Evolutionary conservation across 1,140 invertebrate species (phyloP).

Genomic region (Zaprionus camerounensis): DNA sequence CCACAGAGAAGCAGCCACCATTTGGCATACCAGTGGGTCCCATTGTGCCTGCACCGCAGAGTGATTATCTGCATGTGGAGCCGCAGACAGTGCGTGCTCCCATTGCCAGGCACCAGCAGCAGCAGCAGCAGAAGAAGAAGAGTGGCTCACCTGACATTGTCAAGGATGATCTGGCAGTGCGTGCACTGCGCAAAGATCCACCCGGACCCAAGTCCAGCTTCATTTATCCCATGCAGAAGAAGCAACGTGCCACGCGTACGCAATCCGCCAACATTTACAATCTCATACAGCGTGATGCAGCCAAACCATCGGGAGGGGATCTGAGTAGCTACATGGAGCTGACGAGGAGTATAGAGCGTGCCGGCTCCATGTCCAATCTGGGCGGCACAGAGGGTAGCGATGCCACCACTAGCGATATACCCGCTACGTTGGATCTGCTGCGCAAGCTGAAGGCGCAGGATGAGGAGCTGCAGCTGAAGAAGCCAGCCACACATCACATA

Average conservation of each 20-base stretch:
- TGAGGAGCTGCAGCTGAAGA: constrained; percentile 48
- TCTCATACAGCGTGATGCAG: constrained; percentile 87
- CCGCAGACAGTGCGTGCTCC: constrained; percentile 83
- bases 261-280: constrained; percentile 92
- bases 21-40: constrained; percentile 95
- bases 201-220: constrained; percentile 62
- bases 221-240: constrained; percentile 85
- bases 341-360: constrained; percentile 68
- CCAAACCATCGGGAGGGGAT: constrained; percentile 82
- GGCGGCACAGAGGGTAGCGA: neutral
- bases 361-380: constrained; percentile 78
- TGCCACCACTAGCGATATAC: constrained; percentile 55
- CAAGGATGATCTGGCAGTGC: constrained; percentile 93
- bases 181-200: constrained; percentile 92
- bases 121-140: constrained; percentile 65
- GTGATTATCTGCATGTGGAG: constrained; percentile 92
- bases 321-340: constrained; percentile 76
- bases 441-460: constrained; percentile 74
- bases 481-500: constrained; percentile 38
- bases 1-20: constrained; percentile 92
- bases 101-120: constrained; percentile 35
- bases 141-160: constrained; percentile 89
- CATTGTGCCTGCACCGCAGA: constrained; percentile 88
- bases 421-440: constrained; percentile 69
- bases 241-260: constrained; percentile 91